These are phyloP conservation scores for Montipora efflorescens DNA, from an alignment of 64 coral and sea anemone species.

Conservation along the genomic window DNA sequence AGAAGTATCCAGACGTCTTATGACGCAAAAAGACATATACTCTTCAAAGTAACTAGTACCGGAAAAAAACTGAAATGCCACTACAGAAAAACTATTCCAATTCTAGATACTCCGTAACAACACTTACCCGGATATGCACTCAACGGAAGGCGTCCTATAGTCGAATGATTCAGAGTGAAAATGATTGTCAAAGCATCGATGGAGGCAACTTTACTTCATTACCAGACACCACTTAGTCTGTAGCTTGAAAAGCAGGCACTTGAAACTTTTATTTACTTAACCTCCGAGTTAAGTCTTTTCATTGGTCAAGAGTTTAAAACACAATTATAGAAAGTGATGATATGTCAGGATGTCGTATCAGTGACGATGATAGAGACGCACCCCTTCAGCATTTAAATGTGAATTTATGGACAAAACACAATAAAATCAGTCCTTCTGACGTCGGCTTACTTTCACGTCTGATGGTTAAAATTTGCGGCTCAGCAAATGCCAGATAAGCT, in stretches of 20 bases:
- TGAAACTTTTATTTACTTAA: neutral
- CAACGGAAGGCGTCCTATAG: neutral
- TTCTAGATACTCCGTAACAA: neutral
- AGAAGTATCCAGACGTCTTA: neutral
- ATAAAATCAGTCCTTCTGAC: neutral
- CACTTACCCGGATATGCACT: neutral
- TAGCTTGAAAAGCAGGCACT: neutral
- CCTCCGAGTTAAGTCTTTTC: neutral
- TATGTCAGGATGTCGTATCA: neutral
- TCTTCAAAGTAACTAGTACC: too few relatives aligned
- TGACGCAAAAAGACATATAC: too few relatives aligned
- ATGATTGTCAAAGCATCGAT: neutral
- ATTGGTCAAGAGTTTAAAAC: neutral
- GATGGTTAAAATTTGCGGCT: neutral
- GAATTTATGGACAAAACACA: neutral
- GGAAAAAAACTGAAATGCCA: neutral
- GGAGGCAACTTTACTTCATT: neutral
- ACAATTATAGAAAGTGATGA: neutral
- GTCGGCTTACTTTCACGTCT: constrained; percentile 42
- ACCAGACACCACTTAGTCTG: neutral
- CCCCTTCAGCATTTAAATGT: neutral
- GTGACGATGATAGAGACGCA: neutral
- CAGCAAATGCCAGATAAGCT: neutral
- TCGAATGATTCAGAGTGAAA: neutral
- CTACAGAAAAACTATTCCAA: neutral